Base-by-base conservation (phyloP, 2,113 vertebrate species). In the Cairina moschata region DNA sequence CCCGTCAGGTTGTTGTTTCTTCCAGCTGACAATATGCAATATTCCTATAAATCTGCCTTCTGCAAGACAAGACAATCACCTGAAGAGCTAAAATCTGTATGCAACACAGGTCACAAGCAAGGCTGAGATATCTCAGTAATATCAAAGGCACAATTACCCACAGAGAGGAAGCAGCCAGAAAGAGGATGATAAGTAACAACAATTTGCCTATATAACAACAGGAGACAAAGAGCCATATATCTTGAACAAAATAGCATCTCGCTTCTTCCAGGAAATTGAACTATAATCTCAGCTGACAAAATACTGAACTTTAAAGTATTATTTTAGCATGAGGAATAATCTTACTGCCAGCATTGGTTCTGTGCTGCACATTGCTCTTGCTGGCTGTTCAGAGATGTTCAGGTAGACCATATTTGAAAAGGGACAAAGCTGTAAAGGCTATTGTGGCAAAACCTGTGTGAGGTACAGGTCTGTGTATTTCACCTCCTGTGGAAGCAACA, bases 271-370 rank as follows among this genome's bases (percentile, higher is more conserved):
- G 82, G 78, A 85, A 93, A 94, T 23, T 89, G 74, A 87, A 66
- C 77, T 79, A 50, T 83, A 63, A 91, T 92, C 78, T 87, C 78
- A 89, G 50, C 26, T 89, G 92, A 85, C 86, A 96, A 84, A 95
- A 69, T 25, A 83, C 50, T 3, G 34, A 91, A 55, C 20, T 83
- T 62, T 20, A 32, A 80, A 62, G 36, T 68, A 76, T 60, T 59
- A 65, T 82, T 92, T 93, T 42, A 93, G 50, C 1, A 2, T 59
- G 25, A 96, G 54, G 36, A 88, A 91, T 59, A 67, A 60, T 54
- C 65, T 84, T 75, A 79, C 55, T 71, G 71, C 17, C 48, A 66
- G 44, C 29, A n/a, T 10, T 44, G 29, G 23, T 62, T 52, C 66
- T 71, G 20, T n/a, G 26, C n/a, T 83, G 7, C 3, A 0, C 5